Base-by-base conservation (phyloP, 2,888 invertebrate genomes). In the Rhingia campestris region DNA sequence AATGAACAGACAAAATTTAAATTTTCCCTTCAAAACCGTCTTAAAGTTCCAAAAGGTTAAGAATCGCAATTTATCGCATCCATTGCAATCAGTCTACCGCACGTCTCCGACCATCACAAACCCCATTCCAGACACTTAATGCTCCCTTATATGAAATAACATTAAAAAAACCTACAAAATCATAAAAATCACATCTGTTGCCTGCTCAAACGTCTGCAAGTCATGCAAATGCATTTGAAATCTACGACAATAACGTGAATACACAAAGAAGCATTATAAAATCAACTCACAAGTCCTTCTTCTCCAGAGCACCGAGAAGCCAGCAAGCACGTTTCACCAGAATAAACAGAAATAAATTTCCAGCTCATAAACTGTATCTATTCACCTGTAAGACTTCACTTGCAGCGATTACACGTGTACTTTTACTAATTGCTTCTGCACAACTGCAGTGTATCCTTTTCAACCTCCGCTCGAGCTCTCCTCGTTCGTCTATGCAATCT, bases 401-500 rank as follows among this genome's bases (percentile, higher is more conserved):
- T 47, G 66, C 59, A 72, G 61, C 81, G 66, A 81, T 81, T 81
- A 81, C 81, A 82, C 81, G 81, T 82, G 77, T 73, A 77, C 81
- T 81, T 63, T 72, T 39, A 53, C 70, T 81, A 81, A 81, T 81
- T 81, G 77, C 77, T 49, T 61, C 30, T 39, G 12, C 39, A 39
- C 66, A 72, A 81, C 72, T 70, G 76, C 64, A 72, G 32, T 49
- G 9, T 39, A 35, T 39, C 10, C 33, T 51, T 63, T 47, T 54
- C 22, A 59, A 45, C 10, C 32, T 9, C 66, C 47, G 12, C 41
- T 41, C 12, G 39, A 53, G n/a, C 59, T 61, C 33, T 32, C 14
- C 12, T 2, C 22, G 22, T 22, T 22, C 14, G 14, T 56, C 6
- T 56, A 9, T 58, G 53, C 76, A 43, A 32, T 67, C 49, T 14